phyloP scores from a whole-genome alignment of 2,888 invertebrate genomes.

The Sinhomidia bicolor region DNA sequence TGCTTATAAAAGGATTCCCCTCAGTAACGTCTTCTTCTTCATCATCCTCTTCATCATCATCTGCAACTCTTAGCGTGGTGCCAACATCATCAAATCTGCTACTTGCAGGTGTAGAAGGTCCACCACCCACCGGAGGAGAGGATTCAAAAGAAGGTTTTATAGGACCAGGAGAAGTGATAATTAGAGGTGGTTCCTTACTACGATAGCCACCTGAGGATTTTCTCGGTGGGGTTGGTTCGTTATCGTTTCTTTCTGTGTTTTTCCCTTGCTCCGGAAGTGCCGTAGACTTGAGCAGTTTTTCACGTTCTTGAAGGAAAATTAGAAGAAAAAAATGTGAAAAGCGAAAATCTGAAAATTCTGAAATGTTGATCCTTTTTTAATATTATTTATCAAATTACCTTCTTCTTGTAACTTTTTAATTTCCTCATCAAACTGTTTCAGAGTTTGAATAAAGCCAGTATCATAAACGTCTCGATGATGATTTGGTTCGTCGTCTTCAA shows the following conservation, averaged over 20 bases:
- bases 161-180: constrained; percentile 67
- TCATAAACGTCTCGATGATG: constrained; percentile 34
- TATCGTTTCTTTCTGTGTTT: neutral
- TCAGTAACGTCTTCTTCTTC: neutral
- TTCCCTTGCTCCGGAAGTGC: neutral
- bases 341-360: no score
- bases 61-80: neutral
- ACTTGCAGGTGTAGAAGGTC: neutral
- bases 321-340: neutral
- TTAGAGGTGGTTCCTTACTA: constrained; percentile 42
- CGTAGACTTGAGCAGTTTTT: constrained; percentile 31
- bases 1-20: neutral
- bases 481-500: neutral
- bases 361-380: neutral
- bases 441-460: constrained; percentile 44
- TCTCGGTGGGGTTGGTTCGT: constrained; percentile 9
- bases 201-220: neutral
- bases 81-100: neutral
- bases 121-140: neutral
- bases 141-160: neutral
- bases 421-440: constrained; percentile 69
- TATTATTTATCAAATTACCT: constrained; percentile 19
- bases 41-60: neutral
- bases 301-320: no score
- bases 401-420: constrained; percentile 59